Base-by-base conservation (phyloP, 2,797 vertebrate genomes). In the Luscinia luscinia region DNA sequence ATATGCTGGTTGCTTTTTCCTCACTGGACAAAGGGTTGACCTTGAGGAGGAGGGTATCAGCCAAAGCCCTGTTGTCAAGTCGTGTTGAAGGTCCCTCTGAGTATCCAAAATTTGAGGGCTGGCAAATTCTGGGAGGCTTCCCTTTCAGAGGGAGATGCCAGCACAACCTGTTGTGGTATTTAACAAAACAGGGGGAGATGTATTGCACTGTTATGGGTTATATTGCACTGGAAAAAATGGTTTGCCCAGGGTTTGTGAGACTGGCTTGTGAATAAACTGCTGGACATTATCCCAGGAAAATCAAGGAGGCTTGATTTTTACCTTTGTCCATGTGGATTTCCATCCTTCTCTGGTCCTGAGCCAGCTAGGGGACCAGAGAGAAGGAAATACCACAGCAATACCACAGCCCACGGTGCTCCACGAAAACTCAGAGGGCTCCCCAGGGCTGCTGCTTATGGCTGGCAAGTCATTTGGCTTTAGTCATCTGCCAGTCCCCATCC, bases 371-470 rank as follows among this genome's bases (percentile, higher is more conserved):
- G 45, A 45, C 45, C 45, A 7, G 45, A 23, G 22, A 23, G 45
- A 46, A 46, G 45, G 22, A 46, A 46, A 46, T 23, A 13, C 45
- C 45, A 23, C 45, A 23, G 45, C 45, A 23, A 23, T 23, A 46
- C 22, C 54, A 22, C 30, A 46, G n/a, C 61, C 40, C 15, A 0
- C 0, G 2, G 51, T 3, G 8, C 24, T 40, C 27, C 49, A n/a
- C 0, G 0, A 9, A 5, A 43, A 32, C 11, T 20, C 55, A 17
- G 27, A 17, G 23, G 6, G 32, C 13, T 30, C 61, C 36, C 23
- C 22, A 21, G 36, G 15, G 8, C 20, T 36, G 12, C 43, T 76
- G 40, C 77, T 20, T 4, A 9, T 41, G 57, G 27, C 40, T 36
- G 48, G 27, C 36, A 28, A 38, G 6, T 32, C 9, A 8, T 32